Evolutionary conservation across 2,797 vertebrate species (phyloP).

Genomic region (Onychomys torridus): DNA sequence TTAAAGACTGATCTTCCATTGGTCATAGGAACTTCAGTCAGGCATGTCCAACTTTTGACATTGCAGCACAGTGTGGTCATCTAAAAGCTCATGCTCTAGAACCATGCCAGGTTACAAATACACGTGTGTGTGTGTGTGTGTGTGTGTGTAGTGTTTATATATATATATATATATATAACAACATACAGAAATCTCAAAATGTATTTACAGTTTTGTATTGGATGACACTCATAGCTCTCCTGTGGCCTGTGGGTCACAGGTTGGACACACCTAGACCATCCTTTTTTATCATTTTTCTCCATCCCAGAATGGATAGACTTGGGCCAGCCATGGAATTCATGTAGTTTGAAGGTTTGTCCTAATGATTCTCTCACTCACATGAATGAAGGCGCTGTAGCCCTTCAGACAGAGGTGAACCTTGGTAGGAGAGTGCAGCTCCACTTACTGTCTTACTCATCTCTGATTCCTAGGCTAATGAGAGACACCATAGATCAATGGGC

Average conservation of each 20-base stretch:
- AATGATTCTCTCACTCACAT: background rate
- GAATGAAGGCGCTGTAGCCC: background rate
- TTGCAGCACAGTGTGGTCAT: background rate
- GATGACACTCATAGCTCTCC: background rate
- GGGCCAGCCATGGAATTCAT: background rate
- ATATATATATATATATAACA: too few species aligned
- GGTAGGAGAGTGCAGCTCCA: too few species aligned
- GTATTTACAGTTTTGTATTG: background rate
- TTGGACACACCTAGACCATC: background rate
- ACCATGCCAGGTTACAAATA: background rate
- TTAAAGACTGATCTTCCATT: background rate
- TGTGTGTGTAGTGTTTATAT: too few species aligned
- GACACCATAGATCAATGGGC: background rate
- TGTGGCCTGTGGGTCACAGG: background rate
- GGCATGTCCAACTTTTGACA: background rate
- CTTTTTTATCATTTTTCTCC: background rate
- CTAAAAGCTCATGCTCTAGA: background rate
- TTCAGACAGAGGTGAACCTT: background rate
- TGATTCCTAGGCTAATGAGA: background rate
- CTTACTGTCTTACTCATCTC: background rate
- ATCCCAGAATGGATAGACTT: background rate
- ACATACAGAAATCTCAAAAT: background rate
- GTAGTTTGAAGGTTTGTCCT: background rate
- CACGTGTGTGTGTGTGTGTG: too few species aligned
- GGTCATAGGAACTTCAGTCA: background rate